Conservation (phyloP, 2,113 vertebrate genomes). For the Hyperoodon ampullatus region DNA sequence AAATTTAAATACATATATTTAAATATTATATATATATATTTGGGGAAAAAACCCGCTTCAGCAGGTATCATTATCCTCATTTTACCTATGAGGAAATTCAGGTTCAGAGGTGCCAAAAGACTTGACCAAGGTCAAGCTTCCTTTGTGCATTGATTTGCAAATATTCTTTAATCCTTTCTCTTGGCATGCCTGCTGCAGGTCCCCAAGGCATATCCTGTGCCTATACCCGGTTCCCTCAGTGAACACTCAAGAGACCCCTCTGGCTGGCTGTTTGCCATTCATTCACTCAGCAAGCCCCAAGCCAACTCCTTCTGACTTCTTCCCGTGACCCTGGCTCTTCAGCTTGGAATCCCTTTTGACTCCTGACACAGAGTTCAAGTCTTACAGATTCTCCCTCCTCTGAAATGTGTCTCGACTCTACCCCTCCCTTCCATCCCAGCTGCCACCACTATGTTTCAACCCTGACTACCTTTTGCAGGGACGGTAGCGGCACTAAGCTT, state of each 20-base stretch:
- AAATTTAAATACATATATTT: too few relatives aligned
- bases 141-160: constrained; percentile 1
- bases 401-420: background rate
- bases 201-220: background rate
- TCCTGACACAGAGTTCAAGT: background rate
- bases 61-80: background rate
- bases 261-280: background rate
- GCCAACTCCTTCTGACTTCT: background rate
- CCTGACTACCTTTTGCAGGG: background rate
- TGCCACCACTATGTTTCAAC: background rate
- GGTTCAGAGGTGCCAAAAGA: background rate
- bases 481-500: background rate
- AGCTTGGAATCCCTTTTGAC: background rate
- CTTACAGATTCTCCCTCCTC: background rate
- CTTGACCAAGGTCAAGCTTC: background rate
- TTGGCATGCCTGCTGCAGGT: background rate
- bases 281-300: background rate
- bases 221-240: background rate
- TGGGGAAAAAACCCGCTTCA: background rate
- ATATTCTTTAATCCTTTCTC: background rate
- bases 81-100: background rate
- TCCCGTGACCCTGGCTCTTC: background rate
- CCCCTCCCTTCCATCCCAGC: background rate
- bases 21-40: too few relatives aligned
- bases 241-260: background rate